Evolutionary conservation across 2,888 invertebrate genomes (phyloP).

Genomic region (Dioctria linearis): DNA sequence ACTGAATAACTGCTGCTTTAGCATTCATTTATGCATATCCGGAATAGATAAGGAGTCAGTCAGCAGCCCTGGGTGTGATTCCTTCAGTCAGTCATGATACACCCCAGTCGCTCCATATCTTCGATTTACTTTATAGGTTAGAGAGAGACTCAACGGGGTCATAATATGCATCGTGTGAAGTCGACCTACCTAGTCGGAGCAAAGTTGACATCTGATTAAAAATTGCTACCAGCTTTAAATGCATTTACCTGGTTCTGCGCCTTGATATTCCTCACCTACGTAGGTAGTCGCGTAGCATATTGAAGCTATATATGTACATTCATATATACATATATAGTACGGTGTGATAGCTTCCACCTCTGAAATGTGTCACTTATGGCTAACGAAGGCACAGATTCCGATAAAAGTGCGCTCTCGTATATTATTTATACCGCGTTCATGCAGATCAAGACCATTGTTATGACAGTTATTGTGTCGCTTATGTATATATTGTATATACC

Average conservation of each 20-base stretch:
- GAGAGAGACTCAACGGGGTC: constrained; percentile 29
- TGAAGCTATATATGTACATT: no score
- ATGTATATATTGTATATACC: neutral
- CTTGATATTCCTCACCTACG: neutral
- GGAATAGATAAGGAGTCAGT: constrained; percentile 44
- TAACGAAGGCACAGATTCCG: constrained; percentile 50
- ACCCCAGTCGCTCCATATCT: constrained; percentile 14
- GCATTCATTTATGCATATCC: constrained; percentile 52
- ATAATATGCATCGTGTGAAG: constrained; percentile 51
- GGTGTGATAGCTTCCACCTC: constrained; percentile 28
- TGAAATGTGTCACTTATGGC: constrained; percentile 51
- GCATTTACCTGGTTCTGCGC: constrained; percentile 18
- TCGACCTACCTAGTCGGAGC: constrained; percentile 52
- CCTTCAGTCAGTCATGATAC: neutral
- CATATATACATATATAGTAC: neutral
- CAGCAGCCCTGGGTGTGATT: neutral
- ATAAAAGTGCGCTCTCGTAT: constrained; percentile 16
- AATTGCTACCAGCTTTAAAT: constrained; percentile 19
- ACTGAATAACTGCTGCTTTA: constrained; percentile 39
- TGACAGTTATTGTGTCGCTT: constrained; percentile 39
- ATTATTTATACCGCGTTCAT: neutral
- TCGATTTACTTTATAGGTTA: neutral
- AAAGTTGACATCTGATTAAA: constrained; percentile 52
- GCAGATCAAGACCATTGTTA: constrained; percentile 42
- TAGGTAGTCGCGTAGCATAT: neutral